A percentile compares a stretch with the other conserved stretches of the same genome.
These are phyloP conservation scores for Oxyura jamaicensis DNA, from an alignment of 2,113 vertebrate genomes.

Conservation along the genomic window DNA sequence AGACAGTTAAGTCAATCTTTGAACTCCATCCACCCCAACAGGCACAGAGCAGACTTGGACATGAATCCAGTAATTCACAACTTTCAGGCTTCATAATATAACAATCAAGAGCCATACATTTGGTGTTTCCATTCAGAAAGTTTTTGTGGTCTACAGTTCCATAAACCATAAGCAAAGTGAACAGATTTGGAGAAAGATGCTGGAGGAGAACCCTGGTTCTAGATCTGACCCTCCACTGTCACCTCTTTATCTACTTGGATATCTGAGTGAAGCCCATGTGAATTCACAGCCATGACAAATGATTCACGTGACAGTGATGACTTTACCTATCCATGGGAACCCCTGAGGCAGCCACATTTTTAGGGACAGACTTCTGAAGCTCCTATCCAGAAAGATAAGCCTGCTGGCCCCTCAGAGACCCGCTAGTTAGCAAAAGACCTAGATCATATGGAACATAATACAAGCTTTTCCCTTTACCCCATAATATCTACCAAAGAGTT, in stretches of 20 bases:
- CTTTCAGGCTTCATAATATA: not conserved
- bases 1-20: not conserved
- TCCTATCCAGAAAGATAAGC: not conserved
- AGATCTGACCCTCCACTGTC: not conserved
- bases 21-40: not conserved
- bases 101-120: not conserved
- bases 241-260: not conserved
- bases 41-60: not conserved
- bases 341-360: not conserved
- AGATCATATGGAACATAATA: not conserved
- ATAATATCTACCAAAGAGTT: not conserved
- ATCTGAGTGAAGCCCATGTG: not conserved
- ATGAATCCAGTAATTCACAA: not conserved
- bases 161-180: not conserved
- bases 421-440: not conserved
- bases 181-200: not conserved
- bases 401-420: not conserved
- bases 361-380: not conserved
- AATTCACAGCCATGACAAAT: not conserved
- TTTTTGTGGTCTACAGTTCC: not conserved
- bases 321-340: not conserved
- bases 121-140: not conserved
- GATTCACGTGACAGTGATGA: not conserved
- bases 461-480: not conserved
- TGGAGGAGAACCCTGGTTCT: not conserved